These are phyloP conservation scores for Drosophila paranaensis DNA, from an alignment of 2,888 invertebrate species.

Conservation along the genomic window DNA sequence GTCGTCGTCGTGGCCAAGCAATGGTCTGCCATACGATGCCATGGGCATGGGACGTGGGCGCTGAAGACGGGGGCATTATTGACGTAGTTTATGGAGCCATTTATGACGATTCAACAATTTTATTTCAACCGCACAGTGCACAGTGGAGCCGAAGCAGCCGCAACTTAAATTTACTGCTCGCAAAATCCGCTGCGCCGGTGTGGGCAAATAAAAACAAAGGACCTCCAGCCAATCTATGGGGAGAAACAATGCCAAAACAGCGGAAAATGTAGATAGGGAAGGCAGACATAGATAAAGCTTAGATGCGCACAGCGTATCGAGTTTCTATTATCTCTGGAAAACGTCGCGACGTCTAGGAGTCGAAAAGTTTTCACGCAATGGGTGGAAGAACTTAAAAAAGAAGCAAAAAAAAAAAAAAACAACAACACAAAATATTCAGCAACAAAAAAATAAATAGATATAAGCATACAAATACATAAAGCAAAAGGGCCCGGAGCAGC, in stretches of 20 bases:
- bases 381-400: conserved; percentile 58
- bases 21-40: not conserved
- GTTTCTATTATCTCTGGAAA: conserved; percentile 77
- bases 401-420: conserved; percentile 42
- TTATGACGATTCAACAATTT: conserved; percentile 82
- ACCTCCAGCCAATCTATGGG: conserved; percentile 40
- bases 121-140: conserved; percentile 77
- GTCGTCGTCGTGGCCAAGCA: conserved; percentile 33
- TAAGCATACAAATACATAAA: conserved; percentile 49
- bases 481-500: conserved; percentile 46
- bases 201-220: conserved; percentile 77
- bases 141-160: conserved; percentile 34
- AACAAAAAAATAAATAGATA: conserved; percentile 48
- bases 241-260: conserved; percentile 75
- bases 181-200: conserved; percentile 67
- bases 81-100: conserved; percentile 81
- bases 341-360: conserved; percentile 81
- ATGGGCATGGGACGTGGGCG: not conserved
- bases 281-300: conserved; percentile 72
- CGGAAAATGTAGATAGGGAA: conserved; percentile 51
- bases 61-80: conserved; percentile 51
- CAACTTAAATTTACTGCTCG: conserved; percentile 78
- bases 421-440: conserved; percentile 30
- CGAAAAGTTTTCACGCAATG: conserved; percentile 74
- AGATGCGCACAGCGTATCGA: conserved; percentile 79